phyloP scores from a whole-genome alignment of 2,797 vertebrate genomes.

The Epinephelus coioides region DNA sequence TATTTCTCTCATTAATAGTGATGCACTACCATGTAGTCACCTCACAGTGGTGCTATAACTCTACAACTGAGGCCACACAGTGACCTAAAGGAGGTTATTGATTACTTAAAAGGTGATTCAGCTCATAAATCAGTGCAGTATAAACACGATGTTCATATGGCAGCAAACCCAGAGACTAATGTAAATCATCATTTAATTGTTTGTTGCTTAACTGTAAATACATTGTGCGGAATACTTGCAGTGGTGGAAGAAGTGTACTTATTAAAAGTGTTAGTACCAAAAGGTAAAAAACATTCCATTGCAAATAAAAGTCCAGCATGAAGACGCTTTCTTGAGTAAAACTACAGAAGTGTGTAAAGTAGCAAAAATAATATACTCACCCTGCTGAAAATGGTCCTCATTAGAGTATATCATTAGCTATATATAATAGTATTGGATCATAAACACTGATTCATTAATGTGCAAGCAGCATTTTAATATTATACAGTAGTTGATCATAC shows the following conservation, averaged over 20 bases:
- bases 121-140: conserved; percentile 27
- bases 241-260: too few species aligned
- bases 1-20: background rate
- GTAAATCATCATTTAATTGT: background rate
- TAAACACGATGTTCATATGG: background rate
- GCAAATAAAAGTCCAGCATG: background rate
- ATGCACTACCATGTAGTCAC: conserved; percentile 49
- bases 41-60: conserved; percentile 62
- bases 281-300: background rate
- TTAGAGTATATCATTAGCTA: background rate
- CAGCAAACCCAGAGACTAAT: background rate
- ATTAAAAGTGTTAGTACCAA: background rate
- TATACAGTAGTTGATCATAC: background rate
- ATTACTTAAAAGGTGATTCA: background rate
- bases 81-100: background rate
- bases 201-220: background rate
- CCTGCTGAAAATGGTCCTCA: background rate
- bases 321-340: background rate
- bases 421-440: background rate
- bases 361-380: background rate
- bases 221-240: background rate
- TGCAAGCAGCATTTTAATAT: background rate
- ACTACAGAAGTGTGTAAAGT: background rate
- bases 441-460: background rate
- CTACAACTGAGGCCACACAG: background rate